Base-by-base conservation (phyloP, 2,888 invertebrate genomes). In the Chrysomela aeneicollis region DNA sequence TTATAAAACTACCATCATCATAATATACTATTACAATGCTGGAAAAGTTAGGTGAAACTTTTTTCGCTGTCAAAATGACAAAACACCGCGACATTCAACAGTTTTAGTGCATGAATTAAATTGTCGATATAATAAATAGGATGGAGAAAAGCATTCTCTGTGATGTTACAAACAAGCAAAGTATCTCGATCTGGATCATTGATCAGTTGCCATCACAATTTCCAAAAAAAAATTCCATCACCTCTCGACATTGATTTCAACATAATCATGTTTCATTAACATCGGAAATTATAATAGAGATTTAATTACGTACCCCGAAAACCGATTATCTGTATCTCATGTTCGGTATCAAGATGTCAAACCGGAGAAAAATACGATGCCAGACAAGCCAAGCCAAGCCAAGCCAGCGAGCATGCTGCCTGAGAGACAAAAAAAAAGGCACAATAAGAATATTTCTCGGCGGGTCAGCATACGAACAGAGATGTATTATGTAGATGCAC, bases 401-500 rank as follows among this genome's bases (percentile, higher is more conserved):
- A 59, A n/a, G 71, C 68, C 68, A 60, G 71, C 68, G 66, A 63
- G 66, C 57, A 60, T 58, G 60, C 60, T 37, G 26, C 49, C 32
- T 26, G 26, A 47, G 42, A 53, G 49, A 58, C 50, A 50, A 59
- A 49, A 51, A 53, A 59, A 60, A 55, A 50, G 55, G 37, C 10
- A 26, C 51, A 46, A 42, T 1, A 22, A 46, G 58, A 74, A 73
- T 69, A 74, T 69, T 71, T 71, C 74, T 72, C 70, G 75, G 76
- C 77, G 72, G 75, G 73, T 72, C 75, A 76, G 76, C 77, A 73
- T 74, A 78, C 73, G 71, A 77, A 76, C 77, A 80, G 78, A 80
- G 79, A 81, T 79, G 80, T 81, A 81, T 82, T 81, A 80, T 81
- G 79, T 73, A 76, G 79, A 73, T 72, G 70, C 80, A 67, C 82